phyloP scores from a whole-genome alignment of 2,888 invertebrate genomes.

The Calameuta filiformis region DNA sequence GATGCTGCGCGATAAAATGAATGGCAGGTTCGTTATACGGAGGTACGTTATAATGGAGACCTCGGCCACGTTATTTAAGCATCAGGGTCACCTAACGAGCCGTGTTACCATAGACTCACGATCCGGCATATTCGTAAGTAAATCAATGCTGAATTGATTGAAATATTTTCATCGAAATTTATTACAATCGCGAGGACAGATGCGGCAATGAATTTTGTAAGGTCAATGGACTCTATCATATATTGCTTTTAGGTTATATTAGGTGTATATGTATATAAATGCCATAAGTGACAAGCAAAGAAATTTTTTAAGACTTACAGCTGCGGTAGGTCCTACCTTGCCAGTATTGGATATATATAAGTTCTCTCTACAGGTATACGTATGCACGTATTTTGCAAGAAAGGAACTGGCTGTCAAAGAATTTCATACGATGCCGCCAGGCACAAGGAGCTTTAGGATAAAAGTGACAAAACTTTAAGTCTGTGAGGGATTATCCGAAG shows the following conservation, averaged over 20 bases:
- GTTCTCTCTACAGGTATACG: not conserved
- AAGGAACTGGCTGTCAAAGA: not conserved
- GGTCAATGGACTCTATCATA: not conserved
- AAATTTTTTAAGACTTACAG: not conserved
- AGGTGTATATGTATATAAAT: not conserved
- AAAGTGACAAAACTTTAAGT: constrained; percentile 21
- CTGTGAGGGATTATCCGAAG: constrained; percentile 9
- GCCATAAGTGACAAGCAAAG: not conserved
- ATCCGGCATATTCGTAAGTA: constrained; percentile 20
- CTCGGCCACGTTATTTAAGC: constrained; percentile 12
- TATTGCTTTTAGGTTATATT: not conserved
- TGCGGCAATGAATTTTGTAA: not conserved
- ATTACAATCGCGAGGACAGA: not conserved
- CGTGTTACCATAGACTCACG: constrained; percentile 17
- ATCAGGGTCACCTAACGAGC: constrained; percentile 16
- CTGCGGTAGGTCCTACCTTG: not conserved
- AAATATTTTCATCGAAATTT: not conserved
- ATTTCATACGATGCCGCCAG: not conserved
- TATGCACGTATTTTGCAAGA: constrained; percentile 1
- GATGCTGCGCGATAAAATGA: not conserved
- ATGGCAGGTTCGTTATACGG: not conserved
- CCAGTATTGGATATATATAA: not conserved
- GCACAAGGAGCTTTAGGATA: constrained; percentile 7
- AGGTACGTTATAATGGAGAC: constrained; percentile 23
- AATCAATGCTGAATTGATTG: not conserved